These are phyloP conservation scores for Nothobranchius furzeri DNA, from an alignment of 2,113 vertebrate species.

Conservation along the genomic window DNA sequence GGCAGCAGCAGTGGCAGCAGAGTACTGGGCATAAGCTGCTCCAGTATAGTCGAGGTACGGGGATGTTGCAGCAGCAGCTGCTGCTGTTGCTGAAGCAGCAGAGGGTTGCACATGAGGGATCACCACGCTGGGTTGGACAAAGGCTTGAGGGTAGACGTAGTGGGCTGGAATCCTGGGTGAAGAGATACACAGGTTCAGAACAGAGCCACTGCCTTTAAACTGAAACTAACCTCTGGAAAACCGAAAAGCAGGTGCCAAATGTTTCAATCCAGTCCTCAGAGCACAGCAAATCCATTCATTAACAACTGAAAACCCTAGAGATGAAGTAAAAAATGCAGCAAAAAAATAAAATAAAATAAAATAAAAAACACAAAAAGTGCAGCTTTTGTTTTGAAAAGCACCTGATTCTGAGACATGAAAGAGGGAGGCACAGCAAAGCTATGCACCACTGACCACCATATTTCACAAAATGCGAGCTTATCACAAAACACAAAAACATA, in stretches of 20 bases:
- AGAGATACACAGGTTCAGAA: constrained; percentile 54
- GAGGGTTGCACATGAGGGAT: constrained; percentile 91
- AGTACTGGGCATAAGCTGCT: constrained; percentile 93
- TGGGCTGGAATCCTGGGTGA: constrained; percentile 92
- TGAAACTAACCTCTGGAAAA: constrained; percentile 56
- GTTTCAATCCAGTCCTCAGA: constrained; percentile 74
- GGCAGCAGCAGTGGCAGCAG: constrained; percentile 78
- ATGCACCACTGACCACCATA: constrained; percentile 46
- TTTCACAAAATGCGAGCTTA: constrained; percentile 70
- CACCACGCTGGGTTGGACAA: constrained; percentile 92
- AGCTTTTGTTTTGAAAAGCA: constrained; percentile 65
- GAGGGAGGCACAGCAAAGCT: constrained; percentile 64
- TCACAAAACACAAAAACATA: constrained; percentile 66
- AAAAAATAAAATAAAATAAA: constrained; percentile 69
- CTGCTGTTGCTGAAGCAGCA: constrained; percentile 79
- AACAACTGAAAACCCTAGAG: constrained; percentile 62
- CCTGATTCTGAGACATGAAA: constrained; percentile 63
- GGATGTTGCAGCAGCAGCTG: constrained; percentile 80
- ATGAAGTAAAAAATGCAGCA: constrained; percentile 70
- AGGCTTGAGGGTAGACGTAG: constrained; percentile 96
- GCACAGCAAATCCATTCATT: constrained; percentile 80
- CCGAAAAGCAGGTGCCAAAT: constrained; percentile 70
- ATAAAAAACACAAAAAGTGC: constrained; percentile 61
- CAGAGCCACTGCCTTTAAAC: constrained; percentile 13
- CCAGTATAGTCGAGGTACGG: constrained; percentile 96